Percentiles rank a stretch among this genome's conserved stretches.
Conservation (phyloP, 2,888 invertebrate genomes). For the Folsomia manolachei region DNA sequence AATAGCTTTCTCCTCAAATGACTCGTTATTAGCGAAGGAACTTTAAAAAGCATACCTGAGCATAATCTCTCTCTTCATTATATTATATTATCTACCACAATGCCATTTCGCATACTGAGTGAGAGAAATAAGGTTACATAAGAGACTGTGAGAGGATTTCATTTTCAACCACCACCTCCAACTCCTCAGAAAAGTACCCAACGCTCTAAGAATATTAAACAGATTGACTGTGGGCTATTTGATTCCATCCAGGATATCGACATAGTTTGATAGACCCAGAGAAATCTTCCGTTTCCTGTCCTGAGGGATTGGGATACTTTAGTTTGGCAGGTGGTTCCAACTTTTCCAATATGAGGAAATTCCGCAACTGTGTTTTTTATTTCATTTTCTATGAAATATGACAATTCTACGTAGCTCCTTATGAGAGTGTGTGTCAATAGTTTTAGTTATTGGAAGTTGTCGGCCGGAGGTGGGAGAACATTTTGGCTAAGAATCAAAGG, state of each 20-base stretch:
- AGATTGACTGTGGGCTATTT: background rate
- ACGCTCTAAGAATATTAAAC: background rate
- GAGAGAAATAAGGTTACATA: background rate
- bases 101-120: background rate
- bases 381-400: background rate
- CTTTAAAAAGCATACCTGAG: no score
- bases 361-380: no score
- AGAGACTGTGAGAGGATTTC: background rate
- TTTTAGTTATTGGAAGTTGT: background rate
- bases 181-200: background rate
- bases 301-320: background rate
- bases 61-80: no score
- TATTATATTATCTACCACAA: no score
- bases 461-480: background rate
- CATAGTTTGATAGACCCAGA: no score
- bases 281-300: background rate
- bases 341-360: background rate
- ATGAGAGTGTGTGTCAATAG: no score
- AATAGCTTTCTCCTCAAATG: background rate
- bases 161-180: background rate
- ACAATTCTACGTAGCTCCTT: no score
- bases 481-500: background rate
- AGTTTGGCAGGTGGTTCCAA: background rate
- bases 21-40: no score
- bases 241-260: no score